Conservation (phyloP, 2,888 invertebrate species). For the Sarcophaga caerulescens region DNA sequence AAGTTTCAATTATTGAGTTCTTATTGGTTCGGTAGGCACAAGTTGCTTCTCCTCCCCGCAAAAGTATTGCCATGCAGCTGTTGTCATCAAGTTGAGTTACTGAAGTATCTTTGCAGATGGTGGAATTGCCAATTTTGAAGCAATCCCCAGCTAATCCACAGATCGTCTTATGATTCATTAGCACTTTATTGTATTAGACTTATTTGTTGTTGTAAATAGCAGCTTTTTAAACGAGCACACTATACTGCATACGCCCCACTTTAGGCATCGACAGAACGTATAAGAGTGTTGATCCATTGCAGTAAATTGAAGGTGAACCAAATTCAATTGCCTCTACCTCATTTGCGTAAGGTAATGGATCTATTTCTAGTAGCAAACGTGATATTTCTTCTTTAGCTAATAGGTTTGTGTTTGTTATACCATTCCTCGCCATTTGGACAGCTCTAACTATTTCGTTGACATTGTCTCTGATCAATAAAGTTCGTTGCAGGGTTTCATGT, state of each 20-base stretch:
- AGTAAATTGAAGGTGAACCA: background rate
- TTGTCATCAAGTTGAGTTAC: no score
- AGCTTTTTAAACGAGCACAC: background rate
- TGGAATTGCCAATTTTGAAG: no score
- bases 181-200: background rate
- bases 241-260: background rate
- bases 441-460: no score
- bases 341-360: slow-evolving; percentile 2
- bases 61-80: background rate
- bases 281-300: slow-evolving; percentile 6
- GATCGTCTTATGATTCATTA: background rate
- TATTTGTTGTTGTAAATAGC: background rate
- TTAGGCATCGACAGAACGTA: slow-evolving; percentile 6
- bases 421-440: no score
- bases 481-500: no score
- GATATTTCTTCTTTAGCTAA: slow-evolving; percentile 4
- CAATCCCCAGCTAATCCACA: background rate
- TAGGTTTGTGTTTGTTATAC: background rate
- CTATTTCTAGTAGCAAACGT: background rate
- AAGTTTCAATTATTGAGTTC: no score
- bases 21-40: no score
- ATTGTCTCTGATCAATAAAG: no score
- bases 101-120: no score
- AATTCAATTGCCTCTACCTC: background rate
- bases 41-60: background rate